Percentiles rank a stretch among this genome's conserved stretches.
These are phyloP conservation scores for Ophiothrix spiculata DNA, from an alignment of 35 echinoderm and acorn worm genomes.

Conservation along the genomic window DNA sequence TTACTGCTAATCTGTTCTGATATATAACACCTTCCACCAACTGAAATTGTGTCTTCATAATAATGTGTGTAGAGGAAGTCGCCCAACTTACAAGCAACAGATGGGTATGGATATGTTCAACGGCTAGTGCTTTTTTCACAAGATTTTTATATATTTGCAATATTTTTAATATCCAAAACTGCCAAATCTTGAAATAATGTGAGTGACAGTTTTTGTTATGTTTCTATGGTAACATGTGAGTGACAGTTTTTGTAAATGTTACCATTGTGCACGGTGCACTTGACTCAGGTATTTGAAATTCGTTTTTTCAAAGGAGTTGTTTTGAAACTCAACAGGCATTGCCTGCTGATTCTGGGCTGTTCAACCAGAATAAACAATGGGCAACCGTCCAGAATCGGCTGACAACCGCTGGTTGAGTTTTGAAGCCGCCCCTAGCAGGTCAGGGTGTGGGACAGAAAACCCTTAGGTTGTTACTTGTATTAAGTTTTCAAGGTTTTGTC, in stretches of 20 bases:
- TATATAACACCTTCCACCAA: background rate
- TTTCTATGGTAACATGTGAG: background rate
- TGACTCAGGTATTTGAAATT: background rate
- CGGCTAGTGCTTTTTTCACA: background rate
- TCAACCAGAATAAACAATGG: too few species aligned
- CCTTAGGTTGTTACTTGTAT: too few species aligned
- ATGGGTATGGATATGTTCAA: background rate
- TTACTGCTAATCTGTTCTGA: background rate
- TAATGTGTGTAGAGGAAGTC: background rate
- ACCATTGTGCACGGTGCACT: background rate
- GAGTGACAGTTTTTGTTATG: background rate
- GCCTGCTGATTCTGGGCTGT: too few species aligned
- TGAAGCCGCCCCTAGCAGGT: too few species aligned
- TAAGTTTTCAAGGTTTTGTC: too few species aligned
- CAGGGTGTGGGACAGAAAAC: too few species aligned
- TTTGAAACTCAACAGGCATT: background rate
- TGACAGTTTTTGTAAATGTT: background rate
- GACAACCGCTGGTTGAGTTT: too few species aligned
- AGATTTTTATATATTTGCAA: background rate
- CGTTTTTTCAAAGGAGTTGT: background rate
- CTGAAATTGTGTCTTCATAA: background rate
- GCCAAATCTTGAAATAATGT: background rate
- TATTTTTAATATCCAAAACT: constrained; percentile 7
- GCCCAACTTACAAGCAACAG: background rate
- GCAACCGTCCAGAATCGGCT: too few species aligned